Base-by-base conservation (phyloP, 2,113 vertebrate genomes). In the Balaeniceps rex region DNA sequence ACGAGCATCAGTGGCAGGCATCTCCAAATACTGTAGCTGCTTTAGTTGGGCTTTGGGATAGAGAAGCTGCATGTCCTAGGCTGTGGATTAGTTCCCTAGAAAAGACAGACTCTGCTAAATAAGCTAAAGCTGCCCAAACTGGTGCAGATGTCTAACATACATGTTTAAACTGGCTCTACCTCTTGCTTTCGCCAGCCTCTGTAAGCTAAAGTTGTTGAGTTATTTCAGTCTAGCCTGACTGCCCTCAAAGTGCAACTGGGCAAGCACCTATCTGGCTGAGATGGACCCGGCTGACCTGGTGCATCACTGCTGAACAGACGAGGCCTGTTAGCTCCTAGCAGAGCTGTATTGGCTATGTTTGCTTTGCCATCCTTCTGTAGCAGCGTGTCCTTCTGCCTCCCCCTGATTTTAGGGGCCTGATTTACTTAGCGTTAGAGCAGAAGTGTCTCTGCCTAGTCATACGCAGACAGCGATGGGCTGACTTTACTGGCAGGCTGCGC, bases 141-240 rank as follows among this genome's bases (percentile, higher is more conserved):
- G 47, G 4, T 63, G 46, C 52, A 49, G 25, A 11, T 75, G 12
- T 17, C 0, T 1, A 28, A 34, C 1, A 3, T 14, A 5, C 9
- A 10, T 36, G 44, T 81, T 88, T 60, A 38, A 77, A 78, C 19
- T 70, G 76, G 18, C 47, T 75, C 46, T 51, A 11, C 26, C 44
- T 86, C 83, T 64, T 75, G 46, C 60, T 66, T 75, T 68, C 1
- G 8, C 14, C 63, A 42, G 34, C 36, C 17, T 51, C 78, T 57
- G 5, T 40, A 16, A 44, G 23, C 40, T 65, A 9, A 31, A 55
- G 14, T 5, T 38, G n/a, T 81, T 31, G 21, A 47, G 34, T 68
- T 95, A 19, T 49, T 90, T 77, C 63, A 54, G 26, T 34, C 47
- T 13, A n/a, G 33, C 64, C 34, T 52, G 61, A 5, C 34, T 76